phyloP scores from a whole-genome alignment of 2,113 vertebrate species.

The Dicaeum eximium region DNA sequence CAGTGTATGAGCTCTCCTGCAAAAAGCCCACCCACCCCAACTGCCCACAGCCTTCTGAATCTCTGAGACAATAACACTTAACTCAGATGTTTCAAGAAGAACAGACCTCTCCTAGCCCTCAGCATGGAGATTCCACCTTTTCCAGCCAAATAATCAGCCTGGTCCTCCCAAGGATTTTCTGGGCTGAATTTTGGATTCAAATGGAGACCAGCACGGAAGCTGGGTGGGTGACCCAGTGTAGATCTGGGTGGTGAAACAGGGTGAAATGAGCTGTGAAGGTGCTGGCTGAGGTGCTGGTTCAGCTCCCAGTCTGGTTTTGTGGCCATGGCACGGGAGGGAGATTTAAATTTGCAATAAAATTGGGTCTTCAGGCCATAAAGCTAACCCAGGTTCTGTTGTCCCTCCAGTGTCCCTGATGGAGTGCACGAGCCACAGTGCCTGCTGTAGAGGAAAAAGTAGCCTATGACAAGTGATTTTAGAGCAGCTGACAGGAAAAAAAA shows the following conservation, averaged over 20 bases:
- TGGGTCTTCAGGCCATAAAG: neutral
- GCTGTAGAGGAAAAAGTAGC: neutral
- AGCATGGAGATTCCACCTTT: neutral
- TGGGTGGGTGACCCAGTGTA: neutral
- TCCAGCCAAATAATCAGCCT: neutral
- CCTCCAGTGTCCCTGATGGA: neutral
- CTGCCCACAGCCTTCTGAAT: neutral
- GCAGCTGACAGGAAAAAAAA: neutral
- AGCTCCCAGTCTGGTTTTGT: neutral
- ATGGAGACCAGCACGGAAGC: neutral
- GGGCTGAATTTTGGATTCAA: neutral
- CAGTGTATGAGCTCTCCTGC: neutral
- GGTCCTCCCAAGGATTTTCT: neutral
- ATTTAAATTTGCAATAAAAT: neutral
- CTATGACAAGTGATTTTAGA: neutral
- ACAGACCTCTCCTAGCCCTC: neutral
- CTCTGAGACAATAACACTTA: neutral
- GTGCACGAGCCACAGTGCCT: neutral
- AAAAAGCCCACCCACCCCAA: neutral
- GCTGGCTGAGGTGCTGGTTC: neutral
- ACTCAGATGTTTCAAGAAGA: neutral
- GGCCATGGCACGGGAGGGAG: neutral
- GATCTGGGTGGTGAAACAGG: neutral
- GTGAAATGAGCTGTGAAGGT: neutral
- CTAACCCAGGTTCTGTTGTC: neutral